phyloP scores from a whole-genome alignment of 2,113 vertebrate species.

The Scartelaos histophorus region DNA sequence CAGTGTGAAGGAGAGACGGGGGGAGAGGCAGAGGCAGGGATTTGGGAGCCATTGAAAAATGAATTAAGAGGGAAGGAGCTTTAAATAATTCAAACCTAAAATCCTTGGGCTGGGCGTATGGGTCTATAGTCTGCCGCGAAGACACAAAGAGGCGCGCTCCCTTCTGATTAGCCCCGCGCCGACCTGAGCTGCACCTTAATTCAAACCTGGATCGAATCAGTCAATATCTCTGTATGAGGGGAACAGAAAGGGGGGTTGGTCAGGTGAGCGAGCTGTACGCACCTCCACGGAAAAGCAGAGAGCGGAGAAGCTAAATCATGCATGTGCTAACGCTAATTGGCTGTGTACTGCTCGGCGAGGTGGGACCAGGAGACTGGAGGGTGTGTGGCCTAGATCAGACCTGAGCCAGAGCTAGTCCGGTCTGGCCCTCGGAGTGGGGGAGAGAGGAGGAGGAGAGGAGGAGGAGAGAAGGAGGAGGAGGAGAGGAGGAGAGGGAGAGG shows the following conservation, averaged over 20 bases:
- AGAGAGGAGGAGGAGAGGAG: constrained; percentile 27
- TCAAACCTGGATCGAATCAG: constrained; percentile 64
- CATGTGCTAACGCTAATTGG: constrained; percentile 76
- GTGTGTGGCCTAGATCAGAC: constrained; percentile 59
- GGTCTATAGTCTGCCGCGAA: constrained; percentile 50
- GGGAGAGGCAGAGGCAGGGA: constrained; percentile 43
- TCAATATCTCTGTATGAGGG: constrained; percentile 51
- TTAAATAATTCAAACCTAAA: constrained; percentile 73
- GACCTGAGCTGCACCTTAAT: constrained; percentile 74
- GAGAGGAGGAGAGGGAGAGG: constrained; percentile 10
- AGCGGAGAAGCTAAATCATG: constrained; percentile 73
- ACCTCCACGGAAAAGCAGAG: constrained; percentile 57
- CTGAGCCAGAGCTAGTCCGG: constrained; percentile 53
- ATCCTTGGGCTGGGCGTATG: constrained; percentile 59
- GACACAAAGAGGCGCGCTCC: constrained; percentile 60
- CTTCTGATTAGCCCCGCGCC: constrained; percentile 63
- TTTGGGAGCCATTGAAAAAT: constrained; percentile 73
- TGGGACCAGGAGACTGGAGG: constrained; percentile 63
- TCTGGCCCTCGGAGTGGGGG: constrained; percentile 41
- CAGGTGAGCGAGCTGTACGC: constrained; percentile 39
- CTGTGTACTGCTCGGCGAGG: constrained; percentile 71
- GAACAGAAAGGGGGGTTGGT: constrained; percentile 33
- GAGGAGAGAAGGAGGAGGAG: background rate
- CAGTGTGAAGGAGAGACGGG: constrained; percentile 3
- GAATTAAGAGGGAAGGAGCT: constrained; percentile 67